Base-by-base conservation (phyloP, 2,113 vertebrate species). In the Pedetes capensis region DNA sequence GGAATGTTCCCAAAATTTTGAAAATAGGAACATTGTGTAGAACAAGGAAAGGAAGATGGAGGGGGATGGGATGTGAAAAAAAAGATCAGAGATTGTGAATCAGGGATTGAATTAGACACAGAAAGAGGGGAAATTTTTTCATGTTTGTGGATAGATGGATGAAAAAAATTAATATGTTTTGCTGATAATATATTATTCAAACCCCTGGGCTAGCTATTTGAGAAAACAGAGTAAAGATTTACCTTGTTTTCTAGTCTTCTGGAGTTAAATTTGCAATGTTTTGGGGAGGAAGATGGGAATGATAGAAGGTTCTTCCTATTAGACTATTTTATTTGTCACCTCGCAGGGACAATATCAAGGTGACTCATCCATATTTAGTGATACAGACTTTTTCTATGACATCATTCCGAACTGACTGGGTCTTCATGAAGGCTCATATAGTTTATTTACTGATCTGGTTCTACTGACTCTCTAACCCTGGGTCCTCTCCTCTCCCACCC, bases 181-280 rank as follows among this genome's bases (percentile, higher is more conserved):
- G 13, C 44, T 75, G 13, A 44, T 83, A 1, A 34, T 44, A 57
- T 57, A 44, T 5, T 17, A 5, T 89, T 3, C 49, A 94, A 93
- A 87, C 23, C 11, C 23, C 23, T 76, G 29, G 14, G 27, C 11
- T 69, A 44, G n/a, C 4, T 53, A 11, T 86, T 89, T 25, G 55
- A 76, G 89, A 85, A 91, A 94, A 80, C 3, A 57, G 9, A 85
- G n/a, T 69, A 53, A 94, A 88, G 7, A 88, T 44, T 39, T 32
- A 85, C 23, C 37, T 63, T 39, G 25, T 61, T 95, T 89, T 88
- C 66, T 0, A 39, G 25, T 92, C 6, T 81, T 89, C n/a, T 91
- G 22, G 39, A 72, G 34, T 68, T 55, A 86, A 75, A 72, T 20
- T 59, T 72, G 20, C 47, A 59, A 11, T 8, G 34, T 6, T 80